Conservation (phyloP, 1,140 invertebrate genomes). For the Rhagoletis pomonella region DNA sequence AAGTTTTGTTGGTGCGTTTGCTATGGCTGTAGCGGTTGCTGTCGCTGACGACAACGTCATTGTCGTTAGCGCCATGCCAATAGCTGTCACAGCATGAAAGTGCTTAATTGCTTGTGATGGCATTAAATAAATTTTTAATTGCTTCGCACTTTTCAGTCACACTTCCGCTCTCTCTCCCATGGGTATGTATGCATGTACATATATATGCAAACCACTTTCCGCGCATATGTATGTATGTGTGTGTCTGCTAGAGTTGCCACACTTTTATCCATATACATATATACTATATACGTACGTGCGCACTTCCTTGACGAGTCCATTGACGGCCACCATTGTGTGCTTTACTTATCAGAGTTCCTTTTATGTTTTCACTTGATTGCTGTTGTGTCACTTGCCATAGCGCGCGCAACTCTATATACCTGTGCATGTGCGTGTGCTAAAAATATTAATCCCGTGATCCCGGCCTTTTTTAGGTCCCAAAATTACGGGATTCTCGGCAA, state of each 20-base stretch:
- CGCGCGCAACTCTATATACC: neutral
- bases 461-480: no score
- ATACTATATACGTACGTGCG: no score
- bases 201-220: neutral
- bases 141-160: conserved; percentile 72
- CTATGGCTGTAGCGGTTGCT: neutral
- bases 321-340: conserved; percentile 9
- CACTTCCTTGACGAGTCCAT: neutral
- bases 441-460: no score
- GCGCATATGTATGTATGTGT: no score
- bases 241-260: neutral
- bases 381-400: conserved; percentile 2
- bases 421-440: no score
- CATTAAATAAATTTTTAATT: conserved; percentile 75
- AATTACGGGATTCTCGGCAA: no score
- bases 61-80: conserved; percentile 44
- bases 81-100: conserved; percentile 61
- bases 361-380: conserved; percentile 39
- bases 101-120: conserved; percentile 74
- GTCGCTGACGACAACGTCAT: conserved; percentile 41
- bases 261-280: neutral
- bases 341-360: neutral
- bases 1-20: neutral
- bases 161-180: conserved; percentile 23
- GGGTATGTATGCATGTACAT: conserved; percentile 2